phyloP scores from a whole-genome alignment of 1,140 invertebrate species.

The Parasteatoda tepidariorum region DNA sequence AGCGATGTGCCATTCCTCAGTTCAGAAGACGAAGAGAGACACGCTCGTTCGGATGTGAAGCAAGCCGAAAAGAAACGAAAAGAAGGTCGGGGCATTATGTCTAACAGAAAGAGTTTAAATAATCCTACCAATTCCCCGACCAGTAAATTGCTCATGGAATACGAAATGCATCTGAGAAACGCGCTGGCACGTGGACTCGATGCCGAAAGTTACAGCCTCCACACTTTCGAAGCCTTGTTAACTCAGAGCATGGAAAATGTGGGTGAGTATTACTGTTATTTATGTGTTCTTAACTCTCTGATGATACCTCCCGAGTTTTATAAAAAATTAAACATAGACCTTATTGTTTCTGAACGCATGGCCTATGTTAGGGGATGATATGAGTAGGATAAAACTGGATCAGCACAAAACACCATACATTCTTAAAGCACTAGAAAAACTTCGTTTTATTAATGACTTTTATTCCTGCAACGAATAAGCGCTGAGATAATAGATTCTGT shows the following conservation, averaged over 20 bases:
- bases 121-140: slow-evolving; percentile 60
- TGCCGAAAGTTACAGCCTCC: slow-evolving; percentile 92
- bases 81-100: background rate
- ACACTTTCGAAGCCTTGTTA: slow-evolving; percentile 91
- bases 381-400: no score
- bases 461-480: no score
- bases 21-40: slow-evolving; percentile 56
- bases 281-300: no score
- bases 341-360: no score
- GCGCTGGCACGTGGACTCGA: slow-evolving; percentile 95
- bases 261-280: slow-evolving; percentile 71
- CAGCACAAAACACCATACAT: no score
- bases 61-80: background rate
- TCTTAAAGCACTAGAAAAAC: no score
- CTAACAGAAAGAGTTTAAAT: background rate
- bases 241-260: slow-evolving; percentile 96
- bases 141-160: slow-evolving; percentile 69
- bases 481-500: no score
- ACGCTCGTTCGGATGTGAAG: background rate
- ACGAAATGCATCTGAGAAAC: slow-evolving; percentile 94
- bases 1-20: slow-evolving; percentile 62
- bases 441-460: no score
- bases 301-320: no score
- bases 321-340: no score
- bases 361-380: no score